phyloP scores from a whole-genome alignment of 2,888 invertebrate genomes.

The Caenorhabditis afra region DNA sequence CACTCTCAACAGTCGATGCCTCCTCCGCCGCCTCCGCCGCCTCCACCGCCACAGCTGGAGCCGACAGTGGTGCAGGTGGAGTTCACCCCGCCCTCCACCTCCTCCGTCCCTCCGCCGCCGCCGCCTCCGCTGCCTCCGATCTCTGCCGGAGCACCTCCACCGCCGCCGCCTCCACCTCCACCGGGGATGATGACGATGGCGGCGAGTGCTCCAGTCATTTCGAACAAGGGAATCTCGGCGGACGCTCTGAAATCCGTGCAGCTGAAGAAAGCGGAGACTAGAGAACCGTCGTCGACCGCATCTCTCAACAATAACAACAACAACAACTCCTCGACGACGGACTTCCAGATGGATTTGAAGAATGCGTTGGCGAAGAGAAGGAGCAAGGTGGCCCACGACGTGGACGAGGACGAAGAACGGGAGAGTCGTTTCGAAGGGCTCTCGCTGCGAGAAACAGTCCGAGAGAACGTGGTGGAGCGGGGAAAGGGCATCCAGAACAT shows the following conservation, averaged over 20 bases:
- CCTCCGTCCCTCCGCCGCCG: conserved; percentile 66
- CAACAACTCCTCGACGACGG: conserved; percentile 60
- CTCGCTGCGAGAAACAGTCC: conserved; percentile 79
- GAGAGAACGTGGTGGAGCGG: conserved; percentile 74
- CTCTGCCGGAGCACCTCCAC: conserved; percentile 52
- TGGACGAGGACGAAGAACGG: conserved; percentile 74
- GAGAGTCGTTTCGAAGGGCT: conserved; percentile 75
- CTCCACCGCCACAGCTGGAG: conserved; percentile 64
- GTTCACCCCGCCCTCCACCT: conserved; percentile 61
- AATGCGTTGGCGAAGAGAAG: conserved; percentile 79
- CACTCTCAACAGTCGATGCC: conserved; percentile 67
- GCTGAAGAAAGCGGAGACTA: conserved; percentile 52
- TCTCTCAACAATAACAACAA: conserved; percentile 51
- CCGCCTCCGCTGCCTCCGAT: conserved; percentile 80
- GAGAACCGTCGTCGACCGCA: conserved; percentile 30
- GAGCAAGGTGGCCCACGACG: conserved; percentile 75
- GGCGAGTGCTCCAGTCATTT: conserved; percentile 50
- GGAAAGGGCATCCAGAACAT: conserved; percentile 70
- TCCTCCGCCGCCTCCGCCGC: conserved; percentile 82
- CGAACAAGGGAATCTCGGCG: conserved; percentile 62
- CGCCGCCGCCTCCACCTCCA: conserved; percentile 71
- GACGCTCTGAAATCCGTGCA: conserved; percentile 63
- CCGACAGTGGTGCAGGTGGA: conserved; percentile 57
- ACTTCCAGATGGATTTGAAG: conserved; percentile 79
- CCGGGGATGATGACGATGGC: conserved; percentile 58